Percentiles rank a stretch among this genome's conserved stretches.
phyloP scores from a whole-genome alignment of 2,113 vertebrate species.

The Daphoenositta chrysoptera region DNA sequence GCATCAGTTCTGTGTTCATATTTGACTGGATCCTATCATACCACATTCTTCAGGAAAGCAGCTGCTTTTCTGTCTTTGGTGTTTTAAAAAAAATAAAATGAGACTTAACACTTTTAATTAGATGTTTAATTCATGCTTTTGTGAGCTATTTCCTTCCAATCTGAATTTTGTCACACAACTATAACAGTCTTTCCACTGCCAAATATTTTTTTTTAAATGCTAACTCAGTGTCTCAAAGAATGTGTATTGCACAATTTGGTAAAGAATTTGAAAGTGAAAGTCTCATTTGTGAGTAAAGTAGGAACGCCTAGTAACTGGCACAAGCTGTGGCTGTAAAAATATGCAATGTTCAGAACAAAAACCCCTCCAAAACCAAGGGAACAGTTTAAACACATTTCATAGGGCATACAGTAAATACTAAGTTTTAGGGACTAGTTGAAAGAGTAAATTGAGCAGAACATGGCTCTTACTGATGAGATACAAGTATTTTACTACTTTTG shows the following conservation, averaged over 20 bases:
- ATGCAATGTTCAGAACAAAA: neutral
- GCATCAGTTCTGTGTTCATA: neutral
- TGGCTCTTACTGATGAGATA: neutral
- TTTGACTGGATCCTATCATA: neutral
- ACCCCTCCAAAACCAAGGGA: neutral
- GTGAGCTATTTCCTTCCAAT: conserved; percentile 55
- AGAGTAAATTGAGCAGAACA: neutral
- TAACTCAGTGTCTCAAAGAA: conserved; percentile 48
- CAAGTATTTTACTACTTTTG: neutral
- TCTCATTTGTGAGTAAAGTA: conserved; percentile 9
- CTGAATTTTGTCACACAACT: conserved; percentile 59
- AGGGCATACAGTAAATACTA: neutral
- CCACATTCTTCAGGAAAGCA: neutral
- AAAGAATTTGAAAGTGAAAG: conserved; percentile 55
- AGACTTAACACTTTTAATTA: conserved; percentile 65
- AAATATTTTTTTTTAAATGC: neutral
- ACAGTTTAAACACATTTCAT: neutral
- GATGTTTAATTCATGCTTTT: conserved; percentile 68
- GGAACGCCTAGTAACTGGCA: conserved; percentile 13
- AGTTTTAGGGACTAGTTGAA: neutral
- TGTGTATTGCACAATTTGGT: conserved; percentile 5
- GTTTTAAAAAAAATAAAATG: conserved; percentile 55
- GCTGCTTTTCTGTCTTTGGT: conserved; percentile 36
- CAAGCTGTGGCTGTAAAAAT: neutral
- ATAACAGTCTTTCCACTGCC: conserved; percentile 19